Conservation (phyloP, 1,140 invertebrate genomes). For the Bicyclus anynana region DNA sequence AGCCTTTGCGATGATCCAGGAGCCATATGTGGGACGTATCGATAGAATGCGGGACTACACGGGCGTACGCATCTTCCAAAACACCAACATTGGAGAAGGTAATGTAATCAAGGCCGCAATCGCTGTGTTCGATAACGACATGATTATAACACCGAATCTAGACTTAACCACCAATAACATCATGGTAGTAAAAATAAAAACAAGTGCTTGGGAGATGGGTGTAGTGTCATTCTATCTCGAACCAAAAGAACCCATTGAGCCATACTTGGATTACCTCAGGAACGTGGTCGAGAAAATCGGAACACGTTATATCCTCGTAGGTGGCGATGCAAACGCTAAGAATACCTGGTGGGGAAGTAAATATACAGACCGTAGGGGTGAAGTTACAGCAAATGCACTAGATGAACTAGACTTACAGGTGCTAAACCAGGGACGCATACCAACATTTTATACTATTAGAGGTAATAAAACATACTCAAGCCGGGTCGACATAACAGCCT, state of each 20-base stretch:
- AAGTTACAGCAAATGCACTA: background rate
- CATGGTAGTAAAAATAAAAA: background rate
- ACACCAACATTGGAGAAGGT: background rate
- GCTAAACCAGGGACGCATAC: conserved; percentile 21
- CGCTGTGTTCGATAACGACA: background rate
- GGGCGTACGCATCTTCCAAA: conserved; percentile 9
- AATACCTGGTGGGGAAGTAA: conserved; percentile 29
- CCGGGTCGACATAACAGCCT: background rate
- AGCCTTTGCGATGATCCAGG: conserved; percentile 12
- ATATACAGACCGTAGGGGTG: conserved; percentile 10
- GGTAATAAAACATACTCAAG: conserved; percentile 7
- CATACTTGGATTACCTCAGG: too few relatives aligned
- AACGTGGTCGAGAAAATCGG: background rate
- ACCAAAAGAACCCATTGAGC: background rate
- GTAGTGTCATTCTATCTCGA: background rate
- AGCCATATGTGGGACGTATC: conserved; percentile 13
- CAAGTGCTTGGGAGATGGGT: background rate
- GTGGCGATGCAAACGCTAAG: conserved; percentile 17
- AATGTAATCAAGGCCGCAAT: conserved; percentile 10
- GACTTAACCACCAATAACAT: conserved; percentile 15
- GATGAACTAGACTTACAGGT: conserved; percentile 19
- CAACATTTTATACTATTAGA: conserved; percentile 27
- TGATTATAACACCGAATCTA: conserved; percentile 2
- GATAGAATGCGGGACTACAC: background rate
- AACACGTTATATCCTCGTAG: background rate